Percentiles rank a stretch among this genome's conserved stretches.
Evolutionary conservation across 2,797 vertebrate species (phyloP).

Genomic region (Lacerta agilis): DNA sequence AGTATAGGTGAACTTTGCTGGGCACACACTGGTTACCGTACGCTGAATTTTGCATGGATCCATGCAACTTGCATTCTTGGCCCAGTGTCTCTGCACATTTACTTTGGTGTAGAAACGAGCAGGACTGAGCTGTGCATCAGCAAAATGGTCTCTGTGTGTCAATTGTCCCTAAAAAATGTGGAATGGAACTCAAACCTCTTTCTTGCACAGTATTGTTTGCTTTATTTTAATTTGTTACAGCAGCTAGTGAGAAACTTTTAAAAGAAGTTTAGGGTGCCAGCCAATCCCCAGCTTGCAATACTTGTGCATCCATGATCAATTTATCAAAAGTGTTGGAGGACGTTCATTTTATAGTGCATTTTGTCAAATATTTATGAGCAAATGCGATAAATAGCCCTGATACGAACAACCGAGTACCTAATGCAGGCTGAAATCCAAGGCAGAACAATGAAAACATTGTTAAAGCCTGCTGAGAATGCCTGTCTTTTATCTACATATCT

Average conservation of each 20-base stretch:
- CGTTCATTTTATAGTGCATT: background rate
- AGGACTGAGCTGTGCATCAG: background rate
- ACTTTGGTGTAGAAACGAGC: background rate
- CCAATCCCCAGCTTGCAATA: background rate
- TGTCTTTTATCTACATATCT: background rate
- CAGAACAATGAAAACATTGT: conserved; percentile 4
- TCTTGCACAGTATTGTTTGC: background rate
- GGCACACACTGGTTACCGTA: accelerated
- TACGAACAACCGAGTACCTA: background rate
- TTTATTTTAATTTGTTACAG: background rate
- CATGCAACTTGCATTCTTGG: background rate
- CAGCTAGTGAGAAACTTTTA: conserved; percentile 8
- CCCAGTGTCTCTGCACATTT: background rate
- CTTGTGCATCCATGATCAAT: background rate
- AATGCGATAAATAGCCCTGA: background rate
- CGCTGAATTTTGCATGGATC: background rate
- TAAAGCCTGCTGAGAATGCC: background rate
- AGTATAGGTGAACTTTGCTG: too few species aligned
- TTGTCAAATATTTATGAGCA: conserved; percentile 32
- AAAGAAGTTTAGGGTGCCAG: background rate
- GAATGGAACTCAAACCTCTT: background rate
- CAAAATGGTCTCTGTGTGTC: background rate
- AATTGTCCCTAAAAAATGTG: background rate
- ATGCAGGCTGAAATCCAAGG: background rate
- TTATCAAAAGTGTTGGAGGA: background rate